These are phyloP conservation scores for Drosophila infuscata DNA, from an alignment of 2,888 invertebrate species.

Conservation along the genomic window DNA sequence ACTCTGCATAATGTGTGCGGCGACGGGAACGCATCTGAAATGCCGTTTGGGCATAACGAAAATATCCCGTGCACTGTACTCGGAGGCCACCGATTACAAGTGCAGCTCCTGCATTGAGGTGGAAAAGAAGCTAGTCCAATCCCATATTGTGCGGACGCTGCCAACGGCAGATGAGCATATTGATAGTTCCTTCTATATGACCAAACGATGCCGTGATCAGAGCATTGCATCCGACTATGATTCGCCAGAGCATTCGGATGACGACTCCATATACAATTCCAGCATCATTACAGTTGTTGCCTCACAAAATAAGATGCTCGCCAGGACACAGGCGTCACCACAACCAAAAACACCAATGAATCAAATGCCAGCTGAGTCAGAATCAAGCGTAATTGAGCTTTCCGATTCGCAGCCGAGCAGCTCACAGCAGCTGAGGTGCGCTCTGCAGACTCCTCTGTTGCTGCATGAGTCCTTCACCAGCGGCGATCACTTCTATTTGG, in stretches of 20 bases:
- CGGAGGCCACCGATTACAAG: conserved; percentile 44
- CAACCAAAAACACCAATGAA: background rate
- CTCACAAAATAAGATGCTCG: background rate
- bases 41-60: conserved; percentile 46
- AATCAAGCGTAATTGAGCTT: conserved; percentile 22
- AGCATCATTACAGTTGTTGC: conserved; percentile 33
- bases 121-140: conserved; percentile 19
- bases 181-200: conserved; percentile 34
- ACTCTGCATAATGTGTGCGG: conserved; percentile 71
- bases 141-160: no score
- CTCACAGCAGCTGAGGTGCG: background rate
- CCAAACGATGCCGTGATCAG: conserved; percentile 9
- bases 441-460: conserved; percentile 18
- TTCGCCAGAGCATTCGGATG: conserved; percentile 27
- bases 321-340: background rate
- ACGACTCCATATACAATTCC: conserved; percentile 10
- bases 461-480: conserved; percentile 26
- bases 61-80: background rate
- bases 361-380: background rate
- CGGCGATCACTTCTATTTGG: conserved; percentile 39
- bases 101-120: conserved; percentile 60
- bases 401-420: conserved; percentile 16
- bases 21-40: conserved; percentile 67
- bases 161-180: background rate
- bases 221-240: conserved; percentile 1